A percentile compares a stretch with the other conserved stretches of the same genome.
Conservation (phyloP, 2,888 invertebrate species). For the Catocala nupta region DNA sequence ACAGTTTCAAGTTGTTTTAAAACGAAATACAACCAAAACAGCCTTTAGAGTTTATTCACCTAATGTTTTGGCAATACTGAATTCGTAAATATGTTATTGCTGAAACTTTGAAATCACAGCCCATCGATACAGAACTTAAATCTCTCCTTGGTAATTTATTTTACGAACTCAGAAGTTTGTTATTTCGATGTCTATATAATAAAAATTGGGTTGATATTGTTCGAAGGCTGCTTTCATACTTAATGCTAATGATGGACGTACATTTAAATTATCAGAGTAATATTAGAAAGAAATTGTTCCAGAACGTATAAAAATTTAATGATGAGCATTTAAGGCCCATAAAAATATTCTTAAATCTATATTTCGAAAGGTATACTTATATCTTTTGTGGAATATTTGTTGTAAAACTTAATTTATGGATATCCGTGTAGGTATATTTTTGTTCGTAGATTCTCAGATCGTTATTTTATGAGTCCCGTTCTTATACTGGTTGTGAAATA, state of each 20-base stretch:
- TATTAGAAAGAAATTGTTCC: background rate
- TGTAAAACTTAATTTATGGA: background rate
- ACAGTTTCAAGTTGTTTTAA: background rate
- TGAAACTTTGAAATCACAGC: constrained; percentile 14
- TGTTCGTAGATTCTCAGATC: background rate
- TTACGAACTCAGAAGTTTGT: constrained; percentile 1
- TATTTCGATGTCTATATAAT: background rate
- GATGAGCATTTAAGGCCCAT: too few species aligned
- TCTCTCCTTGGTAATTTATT: constrained; percentile 7
- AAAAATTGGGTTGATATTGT: constrained; percentile 1
- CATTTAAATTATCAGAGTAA: background rate
- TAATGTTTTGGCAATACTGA: background rate
- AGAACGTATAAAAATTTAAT: too few species aligned
- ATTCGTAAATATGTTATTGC: background rate
- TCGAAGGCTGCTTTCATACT: background rate
- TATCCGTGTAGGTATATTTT: background rate
- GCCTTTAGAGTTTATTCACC: background rate
- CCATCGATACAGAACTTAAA: constrained; percentile 1
- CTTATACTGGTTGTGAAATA: constrained; percentile 4
- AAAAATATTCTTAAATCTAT: too few species aligned
- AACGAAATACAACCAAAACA: background rate
- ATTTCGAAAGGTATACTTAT: too few species aligned
- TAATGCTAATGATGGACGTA: background rate
- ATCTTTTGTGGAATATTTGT: too few species aligned
- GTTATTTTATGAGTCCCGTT: background rate